Evolutionary conservation across 2,113 vertebrate genomes (phyloP).

Genomic region (Willisornis vidua): DNA sequence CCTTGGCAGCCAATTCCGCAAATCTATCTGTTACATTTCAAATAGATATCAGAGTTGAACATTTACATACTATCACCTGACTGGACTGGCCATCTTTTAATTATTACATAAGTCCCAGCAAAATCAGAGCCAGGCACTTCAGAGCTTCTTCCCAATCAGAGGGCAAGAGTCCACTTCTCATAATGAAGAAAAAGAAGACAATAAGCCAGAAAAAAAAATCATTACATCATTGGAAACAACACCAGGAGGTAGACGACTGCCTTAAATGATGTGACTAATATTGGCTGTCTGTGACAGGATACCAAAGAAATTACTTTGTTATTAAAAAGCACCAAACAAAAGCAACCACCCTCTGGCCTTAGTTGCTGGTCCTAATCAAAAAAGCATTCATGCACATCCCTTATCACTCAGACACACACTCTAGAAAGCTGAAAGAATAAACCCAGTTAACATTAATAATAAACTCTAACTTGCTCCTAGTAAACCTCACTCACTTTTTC

Average conservation of each 20-base stretch:
- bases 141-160: not conserved
- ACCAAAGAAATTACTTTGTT: conserved; percentile 18
- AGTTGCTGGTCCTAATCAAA: conserved; percentile 4
- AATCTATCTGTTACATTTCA: not conserved
- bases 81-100: not conserved
- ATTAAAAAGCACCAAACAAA: conserved; percentile 22
- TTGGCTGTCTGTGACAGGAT: not conserved
- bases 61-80: not conserved
- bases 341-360: not conserved
- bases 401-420: conserved; percentile 8
- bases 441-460: not conserved
- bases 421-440: conserved; percentile 7
- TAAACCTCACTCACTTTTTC: not conserved
- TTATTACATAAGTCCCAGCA: not conserved
- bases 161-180: not conserved
- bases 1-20: not conserved
- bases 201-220: not conserved
- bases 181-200: not conserved
- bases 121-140: not conserved
- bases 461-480: not conserved
- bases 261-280: not conserved
- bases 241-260: not conserved
- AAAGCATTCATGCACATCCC: not conserved
- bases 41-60: not conserved
- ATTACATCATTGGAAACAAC: not conserved